These are phyloP conservation scores for Salarias fasciatus DNA, from an alignment of 2,797 vertebrate species.

Conservation along the genomic window DNA sequence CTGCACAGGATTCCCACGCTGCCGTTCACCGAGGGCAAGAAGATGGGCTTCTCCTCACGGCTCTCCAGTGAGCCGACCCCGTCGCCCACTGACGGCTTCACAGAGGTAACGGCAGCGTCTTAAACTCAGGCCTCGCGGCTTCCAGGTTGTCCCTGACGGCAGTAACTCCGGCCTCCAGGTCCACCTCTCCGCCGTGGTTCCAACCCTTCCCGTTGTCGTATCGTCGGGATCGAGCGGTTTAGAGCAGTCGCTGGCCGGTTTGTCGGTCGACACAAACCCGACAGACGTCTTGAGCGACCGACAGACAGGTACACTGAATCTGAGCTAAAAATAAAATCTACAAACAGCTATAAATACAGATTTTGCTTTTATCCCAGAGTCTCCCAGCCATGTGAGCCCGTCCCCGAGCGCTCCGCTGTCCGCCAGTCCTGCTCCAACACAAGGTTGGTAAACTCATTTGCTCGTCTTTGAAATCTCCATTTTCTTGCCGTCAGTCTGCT, in stretches of 20 bases:
- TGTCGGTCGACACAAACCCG: constrained; percentile 84
- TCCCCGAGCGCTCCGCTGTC: constrained; percentile 79
- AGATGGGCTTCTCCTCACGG: constrained; percentile 85
- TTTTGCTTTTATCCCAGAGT: constrained; percentile 72
- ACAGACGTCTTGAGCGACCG: constrained; percentile 54
- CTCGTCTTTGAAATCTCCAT: background rate
- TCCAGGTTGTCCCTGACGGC: background rate
- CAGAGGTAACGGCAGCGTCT: constrained; percentile 83
- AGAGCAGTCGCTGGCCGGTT: constrained; percentile 84
- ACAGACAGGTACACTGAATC: constrained; percentile 69
- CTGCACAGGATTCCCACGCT: constrained; percentile 96
- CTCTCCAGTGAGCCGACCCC: constrained; percentile 76
- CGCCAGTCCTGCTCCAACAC: constrained; percentile 80
- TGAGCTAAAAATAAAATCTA: too few relatives aligned
- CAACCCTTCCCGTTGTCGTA: constrained; percentile 77
- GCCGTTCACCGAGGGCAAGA: constrained; percentile 89
- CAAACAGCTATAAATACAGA: too few relatives aligned
- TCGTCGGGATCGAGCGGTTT: constrained; percentile 82
- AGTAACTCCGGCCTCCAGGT: constrained; percentile 80
- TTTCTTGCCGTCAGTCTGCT: background rate
- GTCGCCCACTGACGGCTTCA: constrained; percentile 91
- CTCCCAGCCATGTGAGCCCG: constrained; percentile 80
- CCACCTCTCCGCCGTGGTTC: constrained; percentile 89
- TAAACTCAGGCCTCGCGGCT: background rate
- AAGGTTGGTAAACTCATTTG: constrained; percentile 77